Evolutionary conservation across 2,888 invertebrate genomes (phyloP).

Genomic region (Capitulum mitella): DNA sequence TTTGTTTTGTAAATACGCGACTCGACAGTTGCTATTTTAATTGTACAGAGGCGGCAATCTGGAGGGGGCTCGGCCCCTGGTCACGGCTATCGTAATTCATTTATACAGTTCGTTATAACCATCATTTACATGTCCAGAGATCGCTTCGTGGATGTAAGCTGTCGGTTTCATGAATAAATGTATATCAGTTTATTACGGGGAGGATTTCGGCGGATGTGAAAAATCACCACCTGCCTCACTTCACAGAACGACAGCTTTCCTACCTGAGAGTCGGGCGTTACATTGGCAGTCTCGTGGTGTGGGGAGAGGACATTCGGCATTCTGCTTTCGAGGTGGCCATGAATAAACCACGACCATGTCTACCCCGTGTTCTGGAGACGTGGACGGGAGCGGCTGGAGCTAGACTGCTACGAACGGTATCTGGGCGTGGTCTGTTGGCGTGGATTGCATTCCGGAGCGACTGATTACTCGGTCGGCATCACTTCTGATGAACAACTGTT

Average conservation of each 20-base stretch:
- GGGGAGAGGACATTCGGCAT: background rate
- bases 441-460: too few species aligned
- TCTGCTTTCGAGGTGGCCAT: background rate
- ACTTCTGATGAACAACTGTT: too few species aligned
- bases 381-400: too few species aligned
- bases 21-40: conserved; percentile 1
- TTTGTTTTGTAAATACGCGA: conserved; percentile 22
- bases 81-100: conserved; percentile 13
- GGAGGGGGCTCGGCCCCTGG: background rate
- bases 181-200: conserved; percentile 26
- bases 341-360: background rate
- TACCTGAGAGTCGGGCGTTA: background rate
- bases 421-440: too few species aligned
- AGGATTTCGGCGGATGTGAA: too few species aligned
- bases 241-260: too few species aligned
- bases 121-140: conserved; percentile 27
- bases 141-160: conserved; percentile 27
- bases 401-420: too few species aligned
- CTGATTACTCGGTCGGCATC: too few species aligned
- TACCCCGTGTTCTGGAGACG: background rate
- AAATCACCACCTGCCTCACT: background rate
- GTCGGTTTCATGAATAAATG: conserved; percentile 28
- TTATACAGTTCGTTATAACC: conserved; percentile 25
- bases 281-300: background rate
- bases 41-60: background rate